Conservation (phyloP, 2,113 vertebrate genomes). For the Castor canadensis region DNA sequence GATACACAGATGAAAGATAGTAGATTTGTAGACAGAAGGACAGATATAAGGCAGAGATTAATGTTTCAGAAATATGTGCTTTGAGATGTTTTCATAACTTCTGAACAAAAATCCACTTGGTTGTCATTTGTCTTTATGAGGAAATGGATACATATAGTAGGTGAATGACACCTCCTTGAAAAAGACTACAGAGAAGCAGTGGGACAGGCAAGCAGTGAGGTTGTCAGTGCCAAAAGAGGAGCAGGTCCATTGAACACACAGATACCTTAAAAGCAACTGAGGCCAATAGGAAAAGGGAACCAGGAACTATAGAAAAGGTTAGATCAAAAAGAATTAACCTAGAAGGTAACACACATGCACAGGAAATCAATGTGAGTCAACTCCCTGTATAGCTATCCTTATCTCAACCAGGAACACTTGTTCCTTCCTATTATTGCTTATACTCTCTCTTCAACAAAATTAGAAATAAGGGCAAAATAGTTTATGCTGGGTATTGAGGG, state of each 20-base stretch:
- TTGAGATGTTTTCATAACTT: constrained; percentile 15
- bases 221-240: background rate
- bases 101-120: background rate
- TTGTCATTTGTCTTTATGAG: background rate
- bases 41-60: background rate
- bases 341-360: too few species aligned
- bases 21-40: background rate
- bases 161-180: background rate
- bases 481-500: too few species aligned
- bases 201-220: background rate
- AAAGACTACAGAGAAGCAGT: background rate
- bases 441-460: too few species aligned
- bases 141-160: background rate
- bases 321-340: too few species aligned
- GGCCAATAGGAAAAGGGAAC: too few species aligned
- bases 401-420: too few species aligned
- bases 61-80: constrained; percentile 42
- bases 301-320: too few species aligned
- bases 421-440: too few species aligned
- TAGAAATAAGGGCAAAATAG: too few species aligned
- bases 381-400: too few species aligned
- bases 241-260: background rate
- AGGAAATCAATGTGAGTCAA: too few species aligned
- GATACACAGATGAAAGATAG: background rate
- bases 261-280: too few species aligned